These are phyloP conservation scores for Acrobasis repandana DNA, from an alignment of 2,888 invertebrate species.

Conservation along the genomic window DNA sequence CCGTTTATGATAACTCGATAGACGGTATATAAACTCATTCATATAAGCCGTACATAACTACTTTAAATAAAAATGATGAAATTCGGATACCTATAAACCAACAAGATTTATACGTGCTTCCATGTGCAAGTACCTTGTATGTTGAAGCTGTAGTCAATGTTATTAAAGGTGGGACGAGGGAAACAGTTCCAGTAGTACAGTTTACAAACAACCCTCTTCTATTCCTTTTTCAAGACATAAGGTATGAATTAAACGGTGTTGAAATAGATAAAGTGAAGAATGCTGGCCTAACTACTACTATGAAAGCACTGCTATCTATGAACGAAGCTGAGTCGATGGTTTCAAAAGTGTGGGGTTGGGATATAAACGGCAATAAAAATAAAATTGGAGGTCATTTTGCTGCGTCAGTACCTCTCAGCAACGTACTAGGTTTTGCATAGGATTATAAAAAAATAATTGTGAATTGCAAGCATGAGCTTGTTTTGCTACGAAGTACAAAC, in stretches of 20 bases:
- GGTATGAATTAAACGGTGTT: no score
- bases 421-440: not conserved
- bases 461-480: no score
- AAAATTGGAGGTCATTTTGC: not conserved
- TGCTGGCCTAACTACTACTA: no score
- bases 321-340: no score
- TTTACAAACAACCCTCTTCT: not conserved
- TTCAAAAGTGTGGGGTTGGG: no score
- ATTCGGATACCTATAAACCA: not conserved
- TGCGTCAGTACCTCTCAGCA: not conserved
- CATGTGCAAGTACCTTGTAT: conserved; percentile 1
- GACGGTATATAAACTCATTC: not conserved
- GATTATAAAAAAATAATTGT: not conserved
- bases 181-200: not conserved
- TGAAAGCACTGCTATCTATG: no score
- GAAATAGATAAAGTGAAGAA: no score
- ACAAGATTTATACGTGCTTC: no score
- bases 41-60: not conserved
- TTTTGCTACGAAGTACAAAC: not conserved
- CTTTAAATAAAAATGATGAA: conserved; percentile 2
- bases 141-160: not conserved
- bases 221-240: no score
- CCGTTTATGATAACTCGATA: no score
- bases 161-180: not conserved
- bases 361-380: not conserved